These are phyloP conservation scores for Drosophila longiperda DNA, from an alignment of 2,888 invertebrate species.

Conservation along the genomic window DNA sequence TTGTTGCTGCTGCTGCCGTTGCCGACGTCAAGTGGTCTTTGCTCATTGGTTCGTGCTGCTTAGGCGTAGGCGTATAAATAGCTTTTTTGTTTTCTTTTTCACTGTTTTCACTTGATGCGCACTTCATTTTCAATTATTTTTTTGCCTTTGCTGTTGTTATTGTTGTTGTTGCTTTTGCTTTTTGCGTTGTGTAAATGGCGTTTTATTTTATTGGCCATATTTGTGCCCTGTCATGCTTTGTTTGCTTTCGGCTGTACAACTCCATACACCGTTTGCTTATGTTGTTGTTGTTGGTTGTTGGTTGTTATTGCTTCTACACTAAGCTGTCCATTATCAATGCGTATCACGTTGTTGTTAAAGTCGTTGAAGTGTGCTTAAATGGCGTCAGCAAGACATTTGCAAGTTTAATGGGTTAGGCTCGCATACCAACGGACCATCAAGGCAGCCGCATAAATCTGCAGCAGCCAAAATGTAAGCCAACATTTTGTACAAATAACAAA, in stretches of 20 bases:
- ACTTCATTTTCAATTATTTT: conserved; percentile 44
- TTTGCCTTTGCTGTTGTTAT: conserved; percentile 29
- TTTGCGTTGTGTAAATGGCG: conserved; percentile 70
- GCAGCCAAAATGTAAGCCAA: conserved; percentile 64
- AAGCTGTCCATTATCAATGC: conserved; percentile 77
- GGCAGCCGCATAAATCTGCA: not conserved
- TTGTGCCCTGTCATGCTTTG: conserved; percentile 77
- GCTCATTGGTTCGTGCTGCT: conserved; percentile 58
- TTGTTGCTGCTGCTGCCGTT: conserved; percentile 31
- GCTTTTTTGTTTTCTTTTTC: conserved; percentile 31
- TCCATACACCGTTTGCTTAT: conserved; percentile 35
- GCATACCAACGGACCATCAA: conserved; percentile 7
- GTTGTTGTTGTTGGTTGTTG: conserved; percentile 22
- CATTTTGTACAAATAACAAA: conserved; percentile 62
- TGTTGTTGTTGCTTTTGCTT: conserved; percentile 14
- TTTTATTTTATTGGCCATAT: conserved; percentile 80
- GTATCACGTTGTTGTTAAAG: conserved; percentile 76
- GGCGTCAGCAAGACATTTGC: conserved; percentile 77
- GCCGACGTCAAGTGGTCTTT: conserved; percentile 49
- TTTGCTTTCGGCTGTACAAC: conserved; percentile 62
- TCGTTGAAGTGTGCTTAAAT: conserved; percentile 80
- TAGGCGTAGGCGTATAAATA: conserved; percentile 65
- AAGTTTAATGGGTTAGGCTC: conserved; percentile 66
- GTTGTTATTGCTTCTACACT: conserved; percentile 53
- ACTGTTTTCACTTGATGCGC: conserved; percentile 46